Percentiles rank a stretch among this genome's conserved stretches.
These are phyloP conservation scores for Bugula neritina DNA, from an alignment of 2,888 invertebrate species.

Conservation along the genomic window DNA sequence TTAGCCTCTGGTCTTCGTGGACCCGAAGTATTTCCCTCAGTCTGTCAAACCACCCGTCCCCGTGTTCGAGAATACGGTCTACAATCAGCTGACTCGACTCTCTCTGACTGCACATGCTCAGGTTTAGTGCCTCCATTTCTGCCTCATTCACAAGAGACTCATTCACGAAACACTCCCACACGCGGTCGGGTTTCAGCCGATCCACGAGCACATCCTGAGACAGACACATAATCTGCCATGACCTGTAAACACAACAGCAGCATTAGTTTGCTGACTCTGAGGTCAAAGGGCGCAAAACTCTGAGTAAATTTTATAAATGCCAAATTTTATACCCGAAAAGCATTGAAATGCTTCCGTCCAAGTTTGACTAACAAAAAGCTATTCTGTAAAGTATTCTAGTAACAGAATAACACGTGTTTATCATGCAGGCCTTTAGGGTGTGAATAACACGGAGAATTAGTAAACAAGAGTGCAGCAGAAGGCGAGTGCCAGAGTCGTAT, in stretches of 20 bases:
- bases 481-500: too few relatives aligned
- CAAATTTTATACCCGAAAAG: too few relatives aligned
- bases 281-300: too few relatives aligned
- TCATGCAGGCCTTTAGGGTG: too few relatives aligned
- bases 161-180: conserved; percentile 19
- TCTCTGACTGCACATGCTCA: background rate
- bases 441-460: too few relatives aligned
- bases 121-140: conserved; percentile 10
- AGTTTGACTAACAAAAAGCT: too few relatives aligned
- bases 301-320: too few relatives aligned
- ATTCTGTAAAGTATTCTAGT: too few relatives aligned
- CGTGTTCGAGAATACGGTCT: conserved; percentile 25
- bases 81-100: conserved; percentile 12
- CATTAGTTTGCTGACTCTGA: too few relatives aligned
- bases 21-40: background rate
- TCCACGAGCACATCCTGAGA: conserved; percentile 20
- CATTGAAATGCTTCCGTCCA: too few relatives aligned
- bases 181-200: conserved; percentile 1
- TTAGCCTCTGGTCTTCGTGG: conserved; percentile 8
- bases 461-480: too few relatives aligned
- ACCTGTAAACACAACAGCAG: background rate
- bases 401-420: too few relatives aligned
- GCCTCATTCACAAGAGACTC: conserved; percentile 19
- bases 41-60: conserved; percentile 26
- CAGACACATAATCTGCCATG: conserved; percentile 22